Percentiles rank a stretch among this genome's conserved stretches.
Evolutionary conservation across 2,113 vertebrate species (phyloP).

Genomic region (Bos indicus): DNA sequence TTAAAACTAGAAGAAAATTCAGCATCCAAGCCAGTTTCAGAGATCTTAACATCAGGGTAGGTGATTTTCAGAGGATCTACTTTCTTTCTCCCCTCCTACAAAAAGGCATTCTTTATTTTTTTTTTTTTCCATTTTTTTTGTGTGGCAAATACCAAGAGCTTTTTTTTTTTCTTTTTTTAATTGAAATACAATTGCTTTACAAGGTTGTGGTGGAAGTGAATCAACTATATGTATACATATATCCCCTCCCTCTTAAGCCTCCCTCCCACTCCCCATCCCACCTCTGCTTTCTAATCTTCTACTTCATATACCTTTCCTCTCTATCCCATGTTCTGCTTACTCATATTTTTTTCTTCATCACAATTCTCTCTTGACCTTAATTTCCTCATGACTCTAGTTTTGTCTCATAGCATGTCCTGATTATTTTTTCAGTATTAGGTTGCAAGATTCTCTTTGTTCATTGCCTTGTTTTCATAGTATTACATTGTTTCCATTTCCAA

Average conservation of each 20-base stretch:
- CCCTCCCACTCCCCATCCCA: too few species aligned
- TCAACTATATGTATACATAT: too few species aligned
- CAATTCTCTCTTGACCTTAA: constrained; percentile 24
- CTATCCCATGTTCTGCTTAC: not conserved
- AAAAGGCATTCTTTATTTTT: not conserved
- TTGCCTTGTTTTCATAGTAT: not conserved
- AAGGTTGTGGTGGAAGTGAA: too few species aligned
- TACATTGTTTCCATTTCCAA: not conserved
- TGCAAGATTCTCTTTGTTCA: not conserved
- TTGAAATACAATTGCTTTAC: too few species aligned
- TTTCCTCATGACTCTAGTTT: constrained; percentile 38
- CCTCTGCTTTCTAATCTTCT: not conserved
- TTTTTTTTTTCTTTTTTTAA: too few species aligned
- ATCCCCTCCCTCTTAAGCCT: too few species aligned
- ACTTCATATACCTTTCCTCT: not conserved
- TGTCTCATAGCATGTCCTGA: not conserved
- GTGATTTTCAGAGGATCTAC: not conserved
- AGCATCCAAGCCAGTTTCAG: not conserved
- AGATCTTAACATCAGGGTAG: not conserved
- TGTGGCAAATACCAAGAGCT: too few species aligned
- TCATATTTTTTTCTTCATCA: not conserved
- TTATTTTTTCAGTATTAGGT: constrained; percentile 28
- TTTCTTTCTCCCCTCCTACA: not conserved
- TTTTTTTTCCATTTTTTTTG: not conserved
- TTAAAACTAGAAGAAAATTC: not conserved